Percentiles rank a stretch among this genome's conserved stretches.
These are phyloP conservation scores for Acanthosepion pharaonis DNA, from an alignment of 2,888 invertebrate genomes.

Conservation along the genomic window DNA sequence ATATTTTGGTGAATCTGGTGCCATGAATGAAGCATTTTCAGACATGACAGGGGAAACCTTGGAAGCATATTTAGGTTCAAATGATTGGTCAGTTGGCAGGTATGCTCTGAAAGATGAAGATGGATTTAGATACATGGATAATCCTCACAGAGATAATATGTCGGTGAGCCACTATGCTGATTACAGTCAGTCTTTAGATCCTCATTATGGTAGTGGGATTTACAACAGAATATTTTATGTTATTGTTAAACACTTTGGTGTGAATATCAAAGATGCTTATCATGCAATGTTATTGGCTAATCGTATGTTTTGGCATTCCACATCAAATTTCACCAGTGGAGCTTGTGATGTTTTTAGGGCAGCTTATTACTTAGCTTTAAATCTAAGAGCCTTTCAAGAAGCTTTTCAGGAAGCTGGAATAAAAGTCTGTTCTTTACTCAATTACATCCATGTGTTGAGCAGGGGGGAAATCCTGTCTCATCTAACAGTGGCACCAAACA, in stretches of 20 bases:
- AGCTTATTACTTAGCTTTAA: slow-evolving; percentile 58
- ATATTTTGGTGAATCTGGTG: slow-evolving; percentile 59
- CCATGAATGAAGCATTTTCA: slow-evolving; percentile 63
- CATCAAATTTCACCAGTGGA: slow-evolving; percentile 55
- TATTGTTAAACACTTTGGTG: slow-evolving; percentile 53
- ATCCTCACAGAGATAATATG: slow-evolving; percentile 57
- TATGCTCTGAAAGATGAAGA: slow-evolving; percentile 50
- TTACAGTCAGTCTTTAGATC: slow-evolving; percentile 55
- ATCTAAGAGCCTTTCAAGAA: slow-evolving; percentile 52
- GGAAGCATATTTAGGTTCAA: slow-evolving; percentile 49
- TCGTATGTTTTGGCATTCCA: slow-evolving; percentile 60
- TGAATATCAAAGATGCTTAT: slow-evolving; percentile 55
- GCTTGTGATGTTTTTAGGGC: slow-evolving; percentile 61
- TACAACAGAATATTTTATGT: slow-evolving; percentile 59
- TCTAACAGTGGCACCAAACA: slow-evolving; percentile 53
- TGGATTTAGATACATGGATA: slow-evolving; percentile 57
- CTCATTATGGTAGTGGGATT: slow-evolving; percentile 61
- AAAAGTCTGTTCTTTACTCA: slow-evolving; percentile 54
- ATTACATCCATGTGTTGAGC: slow-evolving; percentile 53
- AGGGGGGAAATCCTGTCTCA: slow-evolving; percentile 51
- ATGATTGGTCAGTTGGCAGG: slow-evolving; percentile 53
- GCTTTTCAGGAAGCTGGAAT: slow-evolving; percentile 60
- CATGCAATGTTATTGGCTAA: slow-evolving; percentile 60
- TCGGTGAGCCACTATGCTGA: slow-evolving; percentile 58
- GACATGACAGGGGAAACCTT: slow-evolving; percentile 60